Conservation (phyloP, 2,888 invertebrate species). For the Gasteruption jaculator region DNA sequence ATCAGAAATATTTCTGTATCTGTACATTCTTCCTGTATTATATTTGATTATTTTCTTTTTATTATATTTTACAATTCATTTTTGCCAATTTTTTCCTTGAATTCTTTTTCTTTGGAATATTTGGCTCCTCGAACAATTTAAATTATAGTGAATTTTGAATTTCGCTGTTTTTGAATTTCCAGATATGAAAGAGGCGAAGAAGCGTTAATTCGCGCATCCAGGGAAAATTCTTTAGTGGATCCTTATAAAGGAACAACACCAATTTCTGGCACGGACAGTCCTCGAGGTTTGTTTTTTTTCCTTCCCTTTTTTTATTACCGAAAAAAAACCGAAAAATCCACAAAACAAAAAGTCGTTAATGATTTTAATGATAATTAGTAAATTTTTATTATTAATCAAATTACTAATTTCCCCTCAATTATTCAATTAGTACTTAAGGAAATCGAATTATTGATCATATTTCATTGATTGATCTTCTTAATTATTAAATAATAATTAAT, state of each 20-base stretch:
- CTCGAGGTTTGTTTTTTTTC: constrained; percentile 39
- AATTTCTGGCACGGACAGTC: constrained; percentile 41
- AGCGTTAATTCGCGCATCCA: constrained; percentile 40
- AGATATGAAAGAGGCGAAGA: constrained; percentile 47
- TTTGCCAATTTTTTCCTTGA: too few species aligned
- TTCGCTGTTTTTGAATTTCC: too few species aligned
- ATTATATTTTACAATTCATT: neutral
- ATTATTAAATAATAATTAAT: too few species aligned
- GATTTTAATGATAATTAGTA: too few species aligned
- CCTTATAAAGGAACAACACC: constrained; percentile 50
- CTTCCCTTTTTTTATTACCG: too few species aligned
- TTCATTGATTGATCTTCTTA: too few species aligned
- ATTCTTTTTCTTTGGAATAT: too few species aligned
- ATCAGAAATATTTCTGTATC: neutral
- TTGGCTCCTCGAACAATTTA: too few species aligned
- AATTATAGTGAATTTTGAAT: constrained; percentile 1
- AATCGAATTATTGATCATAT: too few species aligned
- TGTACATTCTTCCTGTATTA: neutral
- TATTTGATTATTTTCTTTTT: neutral
- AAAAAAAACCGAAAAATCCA: neutral
- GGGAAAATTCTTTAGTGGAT: constrained; percentile 56
- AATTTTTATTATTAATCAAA: too few species aligned
- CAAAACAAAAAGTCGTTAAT: neutral
- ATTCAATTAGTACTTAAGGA: too few species aligned
- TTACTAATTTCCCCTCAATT: too few species aligned